Conservation (phyloP, 2,888 invertebrate genomes). For the Iphiclides podalirius region DNA sequence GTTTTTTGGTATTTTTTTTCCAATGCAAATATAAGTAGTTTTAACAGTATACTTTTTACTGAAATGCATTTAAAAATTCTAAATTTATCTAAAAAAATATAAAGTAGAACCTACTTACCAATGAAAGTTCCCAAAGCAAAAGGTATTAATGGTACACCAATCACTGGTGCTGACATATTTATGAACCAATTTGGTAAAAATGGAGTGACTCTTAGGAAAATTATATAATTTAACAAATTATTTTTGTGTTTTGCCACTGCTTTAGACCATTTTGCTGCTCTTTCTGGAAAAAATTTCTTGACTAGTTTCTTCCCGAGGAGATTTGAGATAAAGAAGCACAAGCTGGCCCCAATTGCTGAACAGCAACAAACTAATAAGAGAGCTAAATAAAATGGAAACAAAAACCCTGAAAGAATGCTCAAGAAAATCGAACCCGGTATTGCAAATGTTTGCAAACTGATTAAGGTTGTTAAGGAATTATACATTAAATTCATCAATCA, state of each 20-base stretch:
- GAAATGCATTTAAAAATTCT: no score
- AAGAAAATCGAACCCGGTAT: constrained; percentile 99
- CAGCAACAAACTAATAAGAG: constrained; percentile 93
- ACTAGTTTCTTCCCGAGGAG: constrained; percentile 93
- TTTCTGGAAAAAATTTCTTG: constrained; percentile 92
- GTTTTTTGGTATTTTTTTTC: no score
- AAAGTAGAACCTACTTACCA: constrained; percentile 71
- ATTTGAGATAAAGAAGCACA: constrained; percentile 96
- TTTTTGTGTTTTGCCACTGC: constrained; percentile 92
- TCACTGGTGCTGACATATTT: constrained; percentile 96
- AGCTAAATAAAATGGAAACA: constrained; percentile 96
- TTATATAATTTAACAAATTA: constrained; percentile 96
- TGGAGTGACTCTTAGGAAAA: constrained; percentile 98
- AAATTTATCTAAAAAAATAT: no score
- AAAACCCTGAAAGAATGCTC: constrained; percentile 97
- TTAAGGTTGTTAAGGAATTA: constrained; percentile 47
- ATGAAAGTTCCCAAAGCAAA: constrained; percentile 98
- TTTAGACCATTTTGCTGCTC: constrained; percentile 90
- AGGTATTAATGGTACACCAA: constrained; percentile 94
- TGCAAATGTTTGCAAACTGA: constrained; percentile 98
- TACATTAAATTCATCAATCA: no score
- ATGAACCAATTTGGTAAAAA: constrained; percentile 99
- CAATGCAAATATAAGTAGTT: no score
- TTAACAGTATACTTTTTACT: no score
- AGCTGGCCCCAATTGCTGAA: constrained; percentile 96